These are phyloP conservation scores for Girardinichthys multiradiatus DNA, from an alignment of 2,113 vertebrate genomes.

Conservation along the genomic window DNA sequence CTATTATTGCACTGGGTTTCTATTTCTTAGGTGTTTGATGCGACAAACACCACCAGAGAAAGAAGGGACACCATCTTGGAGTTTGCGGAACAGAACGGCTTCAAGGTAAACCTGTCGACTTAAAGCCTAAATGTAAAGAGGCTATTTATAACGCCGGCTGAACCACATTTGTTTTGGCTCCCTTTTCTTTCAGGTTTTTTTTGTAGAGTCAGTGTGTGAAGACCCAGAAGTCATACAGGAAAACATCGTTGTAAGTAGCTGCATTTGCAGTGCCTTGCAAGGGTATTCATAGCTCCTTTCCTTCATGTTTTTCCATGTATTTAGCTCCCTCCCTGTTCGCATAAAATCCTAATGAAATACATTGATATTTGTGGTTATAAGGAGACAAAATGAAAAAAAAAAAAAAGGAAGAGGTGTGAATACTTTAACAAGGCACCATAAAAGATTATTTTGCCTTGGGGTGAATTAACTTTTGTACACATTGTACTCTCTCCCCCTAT, in stretches of 20 bases:
- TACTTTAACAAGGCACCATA: too few species aligned
- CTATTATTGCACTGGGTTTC: neutral
- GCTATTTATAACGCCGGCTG: neutral
- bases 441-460: neutral
- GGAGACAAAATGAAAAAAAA: neutral
- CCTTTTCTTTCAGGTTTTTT: constrained; percentile 86
- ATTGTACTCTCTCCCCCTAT: neutral
- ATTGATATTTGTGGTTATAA: neutral
- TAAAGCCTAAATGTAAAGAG: neutral
- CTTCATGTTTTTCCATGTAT: neutral
- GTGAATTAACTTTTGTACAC: too few species aligned
- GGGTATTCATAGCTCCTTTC: too few species aligned
- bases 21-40: constrained; percentile 91
- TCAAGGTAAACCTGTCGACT: constrained; percentile 84
- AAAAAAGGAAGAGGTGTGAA: neutral
- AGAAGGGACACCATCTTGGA: constrained; percentile 91
- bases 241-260: constrained; percentile 92
- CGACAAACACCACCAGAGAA: constrained; percentile 97
- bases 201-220: constrained; percentile 97
- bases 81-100: constrained; percentile 95
- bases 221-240: constrained; percentile 96
- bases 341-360: neutral
- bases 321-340: neutral
- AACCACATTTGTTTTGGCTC: neutral
- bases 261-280: neutral